Conservation (phyloP, 2,797 vertebrate genomes). For the Ctenosaura bakeri region DNA sequence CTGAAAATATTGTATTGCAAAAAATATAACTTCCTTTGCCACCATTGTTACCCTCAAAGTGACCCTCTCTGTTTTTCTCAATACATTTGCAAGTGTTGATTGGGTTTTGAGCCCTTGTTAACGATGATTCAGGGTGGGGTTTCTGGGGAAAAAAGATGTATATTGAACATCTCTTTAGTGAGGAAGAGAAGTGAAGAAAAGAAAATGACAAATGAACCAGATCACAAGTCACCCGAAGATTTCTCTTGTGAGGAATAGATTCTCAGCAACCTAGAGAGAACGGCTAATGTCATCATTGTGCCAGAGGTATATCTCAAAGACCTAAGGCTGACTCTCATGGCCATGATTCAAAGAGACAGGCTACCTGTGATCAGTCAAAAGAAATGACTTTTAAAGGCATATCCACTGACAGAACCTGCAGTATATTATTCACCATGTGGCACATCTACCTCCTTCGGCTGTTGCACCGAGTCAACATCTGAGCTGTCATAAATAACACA, state of each 20-base stretch:
- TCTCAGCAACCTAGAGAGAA: neutral
- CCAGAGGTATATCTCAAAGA: neutral
- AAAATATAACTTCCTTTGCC: neutral
- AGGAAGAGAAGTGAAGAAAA: neutral
- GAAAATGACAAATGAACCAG: neutral
- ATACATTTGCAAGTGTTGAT: no score
- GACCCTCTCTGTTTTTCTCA: no score
- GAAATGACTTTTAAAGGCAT: constrained; percentile 13
- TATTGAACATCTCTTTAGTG: neutral
- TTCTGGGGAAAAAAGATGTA: neutral
- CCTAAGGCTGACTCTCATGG: neutral
- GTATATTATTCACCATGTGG: constrained; percentile 9
- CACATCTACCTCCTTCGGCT: constrained; percentile 35
- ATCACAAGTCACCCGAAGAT: neutral
- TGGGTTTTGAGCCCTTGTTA: no score
- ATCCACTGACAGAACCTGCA: constrained; percentile 37
- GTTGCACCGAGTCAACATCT: constrained; percentile 34
- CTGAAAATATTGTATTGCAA: neutral
- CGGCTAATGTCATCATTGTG: neutral
- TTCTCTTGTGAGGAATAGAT: neutral
- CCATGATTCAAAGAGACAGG: constrained; percentile 42
- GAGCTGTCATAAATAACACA: constrained; percentile 45
- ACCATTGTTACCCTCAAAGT: neutral
- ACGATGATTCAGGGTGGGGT: no score
- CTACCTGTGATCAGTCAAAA: constrained; percentile 8